A percentile compares a stretch with the other conserved stretches of the same genome.
Conservation (phyloP, 1,140 invertebrate species). For the Drosophila simulans region DNA sequence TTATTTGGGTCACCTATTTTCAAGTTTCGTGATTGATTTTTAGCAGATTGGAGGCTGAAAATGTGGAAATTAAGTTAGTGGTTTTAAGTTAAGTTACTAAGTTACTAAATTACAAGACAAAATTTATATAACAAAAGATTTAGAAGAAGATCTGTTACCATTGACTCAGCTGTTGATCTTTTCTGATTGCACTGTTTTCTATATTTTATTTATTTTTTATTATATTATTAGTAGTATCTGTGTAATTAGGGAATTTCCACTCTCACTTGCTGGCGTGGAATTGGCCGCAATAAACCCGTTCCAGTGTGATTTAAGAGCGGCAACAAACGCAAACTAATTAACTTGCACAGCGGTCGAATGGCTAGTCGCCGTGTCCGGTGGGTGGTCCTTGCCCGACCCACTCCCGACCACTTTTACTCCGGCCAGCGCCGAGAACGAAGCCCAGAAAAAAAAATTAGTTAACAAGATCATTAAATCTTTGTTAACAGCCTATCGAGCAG, state of each 20-base stretch:
- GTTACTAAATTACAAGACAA: background rate
- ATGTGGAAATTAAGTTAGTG: background rate
- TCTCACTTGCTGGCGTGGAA: slow-evolving; percentile 4
- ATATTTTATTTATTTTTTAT: background rate
- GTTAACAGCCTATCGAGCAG: slow-evolving; percentile 60
- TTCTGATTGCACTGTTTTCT: background rate
- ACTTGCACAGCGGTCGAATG: slow-evolving; percentile 60
- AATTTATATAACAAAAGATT: too few relatives aligned
- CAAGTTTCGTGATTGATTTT: slow-evolving; percentile 18
- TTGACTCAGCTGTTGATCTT: too few relatives aligned
- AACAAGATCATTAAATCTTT: slow-evolving; percentile 82
- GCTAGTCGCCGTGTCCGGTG: slow-evolving; percentile 43
- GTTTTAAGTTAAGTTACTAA: background rate
- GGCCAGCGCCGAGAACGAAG: slow-evolving; percentile 19
- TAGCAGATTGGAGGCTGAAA: too few relatives aligned
- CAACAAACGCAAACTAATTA: slow-evolving; percentile 60
- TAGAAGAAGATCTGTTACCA: too few relatives aligned
- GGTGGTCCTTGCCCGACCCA: slow-evolving; percentile 46
- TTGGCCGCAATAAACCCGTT: slow-evolving; percentile 30
- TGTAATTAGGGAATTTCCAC: slow-evolving; percentile 2
- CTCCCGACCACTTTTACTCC: background rate
- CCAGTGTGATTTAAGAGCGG: slow-evolving; percentile 39
- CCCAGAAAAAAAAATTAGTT: slow-evolving; percentile 62
- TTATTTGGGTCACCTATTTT: slow-evolving; percentile 45
- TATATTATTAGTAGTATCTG: background rate